A percentile compares a stretch with the other conserved stretches of the same genome.
Evolutionary conservation across 2,888 invertebrate genomes (phyloP).

Genomic region (Synergus japonicus): DNA sequence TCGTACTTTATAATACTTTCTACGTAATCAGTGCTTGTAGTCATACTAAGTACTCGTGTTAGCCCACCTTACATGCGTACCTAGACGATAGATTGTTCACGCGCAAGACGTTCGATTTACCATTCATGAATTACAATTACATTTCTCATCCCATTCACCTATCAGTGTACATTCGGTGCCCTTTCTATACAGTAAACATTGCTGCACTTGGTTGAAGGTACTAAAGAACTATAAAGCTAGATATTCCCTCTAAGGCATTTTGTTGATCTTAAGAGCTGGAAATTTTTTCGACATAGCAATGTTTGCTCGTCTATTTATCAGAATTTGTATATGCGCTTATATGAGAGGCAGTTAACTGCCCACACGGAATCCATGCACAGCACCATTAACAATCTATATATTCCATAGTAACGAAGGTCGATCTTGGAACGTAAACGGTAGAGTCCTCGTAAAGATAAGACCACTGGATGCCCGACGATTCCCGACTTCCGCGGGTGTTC

Average conservation of each 20-base stretch:
- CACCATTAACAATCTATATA: conserved; percentile 38
- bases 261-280: not conserved
- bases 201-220: not conserved
- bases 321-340: not conserved
- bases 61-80: conserved; percentile 31
- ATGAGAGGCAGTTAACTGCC: conserved; percentile 31
- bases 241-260: not conserved
- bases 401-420: conserved; percentile 51
- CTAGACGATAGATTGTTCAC: conserved; percentile 13
- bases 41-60: conserved; percentile 5
- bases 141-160: not conserved
- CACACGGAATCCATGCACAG: conserved; percentile 23
- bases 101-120: conserved; percentile 7
- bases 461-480: conserved; percentile 25
- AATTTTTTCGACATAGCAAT: conserved; percentile 3
- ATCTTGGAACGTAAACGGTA: conserved; percentile 49
- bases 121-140: not conserved
- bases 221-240: not conserved
- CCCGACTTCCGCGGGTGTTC: conserved; percentile 47
- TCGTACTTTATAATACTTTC: conserved; percentile 5
- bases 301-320: conserved; percentile 33
- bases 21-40: not conserved
- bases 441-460: conserved; percentile 59
- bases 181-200: too few relatives aligned
- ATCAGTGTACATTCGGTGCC: not conserved